phyloP scores from a whole-genome alignment of 1,140 invertebrate species.

The Aethina tumida region DNA sequence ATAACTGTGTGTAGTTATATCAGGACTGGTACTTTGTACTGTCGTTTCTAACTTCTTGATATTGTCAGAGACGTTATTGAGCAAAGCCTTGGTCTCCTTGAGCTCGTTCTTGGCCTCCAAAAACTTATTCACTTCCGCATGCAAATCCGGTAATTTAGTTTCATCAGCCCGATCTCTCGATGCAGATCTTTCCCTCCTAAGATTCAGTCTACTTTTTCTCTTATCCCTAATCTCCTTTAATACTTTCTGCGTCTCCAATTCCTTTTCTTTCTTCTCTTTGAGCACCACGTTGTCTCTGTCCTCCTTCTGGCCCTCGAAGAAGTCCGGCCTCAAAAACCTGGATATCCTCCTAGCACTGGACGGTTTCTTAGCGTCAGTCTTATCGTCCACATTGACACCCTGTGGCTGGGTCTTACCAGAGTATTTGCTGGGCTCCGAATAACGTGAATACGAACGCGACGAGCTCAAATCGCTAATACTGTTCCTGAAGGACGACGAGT shows the following conservation, averaged over 20 bases:
- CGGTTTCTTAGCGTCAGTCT: slow-evolving; percentile 25
- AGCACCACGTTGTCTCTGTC: slow-evolving; percentile 57
- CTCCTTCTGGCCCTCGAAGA: slow-evolving; percentile 62
- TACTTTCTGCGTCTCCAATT: slow-evolving; percentile 52
- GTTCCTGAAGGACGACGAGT: slow-evolving; percentile 18
- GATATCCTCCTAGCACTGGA: slow-evolving; percentile 44
- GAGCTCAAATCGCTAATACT: slow-evolving; percentile 13
- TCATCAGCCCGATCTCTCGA: slow-evolving; percentile 15
- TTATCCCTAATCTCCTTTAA: slow-evolving; percentile 54
- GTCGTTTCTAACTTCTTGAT: slow-evolving; percentile 29
- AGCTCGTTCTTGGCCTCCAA: slow-evolving; percentile 4
- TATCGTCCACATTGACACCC: too few species aligned
- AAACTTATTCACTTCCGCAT: too few species aligned
- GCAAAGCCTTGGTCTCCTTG: slow-evolving; percentile 19
- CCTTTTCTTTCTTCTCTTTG: slow-evolving; percentile 58
- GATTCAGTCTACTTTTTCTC: slow-evolving; percentile 36
- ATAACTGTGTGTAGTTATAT: too few species aligned
- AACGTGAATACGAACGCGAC: slow-evolving; percentile 23
- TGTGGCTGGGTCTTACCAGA: slow-evolving; percentile 12
- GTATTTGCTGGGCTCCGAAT: slow-evolving; percentile 13
- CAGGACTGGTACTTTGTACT: too few species aligned
- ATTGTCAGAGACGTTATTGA: slow-evolving; percentile 27
- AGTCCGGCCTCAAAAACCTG: slow-evolving; percentile 64
- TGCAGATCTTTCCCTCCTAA: slow-evolving; percentile 19
- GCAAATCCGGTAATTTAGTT: not conserved